Percentiles rank a stretch among this genome's conserved stretches.
Conservation (phyloP, 2,888 invertebrate genomes). For the Eudasyphora cyanicolor region DNA sequence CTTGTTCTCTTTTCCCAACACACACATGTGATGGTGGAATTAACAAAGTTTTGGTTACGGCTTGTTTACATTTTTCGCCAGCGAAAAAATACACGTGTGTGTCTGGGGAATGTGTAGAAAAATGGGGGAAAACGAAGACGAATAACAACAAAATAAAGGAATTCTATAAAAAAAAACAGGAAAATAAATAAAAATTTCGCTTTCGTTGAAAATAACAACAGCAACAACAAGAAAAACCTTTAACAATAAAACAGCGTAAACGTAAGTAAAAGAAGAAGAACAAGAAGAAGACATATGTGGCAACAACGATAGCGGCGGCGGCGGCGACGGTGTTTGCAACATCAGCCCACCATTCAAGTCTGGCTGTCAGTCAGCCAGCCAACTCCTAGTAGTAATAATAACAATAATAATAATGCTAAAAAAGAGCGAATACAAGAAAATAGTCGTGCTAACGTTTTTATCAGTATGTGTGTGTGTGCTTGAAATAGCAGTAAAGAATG, state of each 20-base stretch:
- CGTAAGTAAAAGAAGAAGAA: slow-evolving; percentile 23
- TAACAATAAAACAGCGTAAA: slow-evolving; percentile 33
- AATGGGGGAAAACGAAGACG: slow-evolving; percentile 27
- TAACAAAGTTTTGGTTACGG: background rate
- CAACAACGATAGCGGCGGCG: background rate
- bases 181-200: slow-evolving; percentile 66
- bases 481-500: slow-evolving; percentile 23
- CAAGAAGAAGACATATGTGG: slow-evolving; percentile 28
- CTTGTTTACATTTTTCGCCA: slow-evolving; percentile 32
- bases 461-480: slow-evolving; percentile 7
- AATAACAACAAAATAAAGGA: slow-evolving; percentile 58
- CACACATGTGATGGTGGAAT: background rate
- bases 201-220: slow-evolving; percentile 61
- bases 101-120: slow-evolving; percentile 28
- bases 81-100: slow-evolving; percentile 23
- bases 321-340: background rate
- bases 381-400: slow-evolving; percentile 17
- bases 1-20: background rate
- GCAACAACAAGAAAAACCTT: slow-evolving; percentile 14
- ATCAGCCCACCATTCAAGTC: background rate
- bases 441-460: no score
- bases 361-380: background rate
- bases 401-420: slow-evolving; percentile 26
- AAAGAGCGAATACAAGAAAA: slow-evolving; percentile 1
- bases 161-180: slow-evolving; percentile 33